These are phyloP conservation scores for Mizuhopecten yessoensis DNA, from an alignment of 1,140 invertebrate genomes.

Conservation along the genomic window DNA sequence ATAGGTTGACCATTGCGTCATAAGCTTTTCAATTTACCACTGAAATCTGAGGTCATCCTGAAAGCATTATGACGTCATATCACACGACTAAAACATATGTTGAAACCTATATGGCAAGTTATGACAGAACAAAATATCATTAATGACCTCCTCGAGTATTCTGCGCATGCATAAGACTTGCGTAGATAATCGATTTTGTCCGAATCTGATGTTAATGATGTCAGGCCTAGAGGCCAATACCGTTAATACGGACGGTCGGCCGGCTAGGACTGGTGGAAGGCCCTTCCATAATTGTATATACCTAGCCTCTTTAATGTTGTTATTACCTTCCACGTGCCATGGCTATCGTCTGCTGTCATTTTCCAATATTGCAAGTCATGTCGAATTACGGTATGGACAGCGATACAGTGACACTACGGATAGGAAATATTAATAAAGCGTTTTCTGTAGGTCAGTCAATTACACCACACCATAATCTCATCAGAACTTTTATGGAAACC, in stretches of 20 bases:
- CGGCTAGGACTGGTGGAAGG: neutral
- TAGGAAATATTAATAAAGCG: neutral
- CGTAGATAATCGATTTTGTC: neutral
- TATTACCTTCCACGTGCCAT: neutral
- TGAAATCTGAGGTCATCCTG: too few relatives aligned
- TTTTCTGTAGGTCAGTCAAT: neutral
- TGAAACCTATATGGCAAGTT: too few relatives aligned
- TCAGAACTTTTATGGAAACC: neutral
- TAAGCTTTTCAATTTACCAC: too few relatives aligned
- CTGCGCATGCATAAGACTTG: neutral
- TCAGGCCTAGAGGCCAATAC: neutral
- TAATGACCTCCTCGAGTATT: neutral
- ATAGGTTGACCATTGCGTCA: too few relatives aligned
- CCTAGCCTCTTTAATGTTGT: neutral
- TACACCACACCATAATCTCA: neutral
- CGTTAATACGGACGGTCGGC: neutral
- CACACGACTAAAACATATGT: too few relatives aligned
- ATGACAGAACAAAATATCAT: too few relatives aligned
- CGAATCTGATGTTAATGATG: neutral
- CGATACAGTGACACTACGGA: neutral
- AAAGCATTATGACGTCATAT: too few relatives aligned
- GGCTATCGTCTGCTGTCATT: neutral
- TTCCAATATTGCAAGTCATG: conserved; percentile 2
- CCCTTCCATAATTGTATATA: neutral
- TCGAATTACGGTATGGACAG: neutral